phyloP scores from a whole-genome alignment of 2,888 invertebrate species.

The Toxonevra muliebris region DNA sequence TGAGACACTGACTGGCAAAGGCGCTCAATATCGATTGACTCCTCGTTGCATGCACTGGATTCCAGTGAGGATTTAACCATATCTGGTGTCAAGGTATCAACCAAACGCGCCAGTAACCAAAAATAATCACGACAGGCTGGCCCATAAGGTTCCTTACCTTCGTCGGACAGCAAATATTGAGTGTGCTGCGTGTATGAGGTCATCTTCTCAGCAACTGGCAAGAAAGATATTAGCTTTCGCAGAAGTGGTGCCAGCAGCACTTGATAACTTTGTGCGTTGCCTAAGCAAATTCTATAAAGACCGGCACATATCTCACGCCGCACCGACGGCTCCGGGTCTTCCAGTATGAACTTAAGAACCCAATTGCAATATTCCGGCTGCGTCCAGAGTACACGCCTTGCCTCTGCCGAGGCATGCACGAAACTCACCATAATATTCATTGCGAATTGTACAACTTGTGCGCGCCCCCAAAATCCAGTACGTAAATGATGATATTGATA shows the following conservation, averaged over 20 bases:
- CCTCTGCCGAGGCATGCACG: slow-evolving; percentile 86
- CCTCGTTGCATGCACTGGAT: slow-evolving; percentile 50
- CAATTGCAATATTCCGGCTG: slow-evolving; percentile 80
- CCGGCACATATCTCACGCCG: slow-evolving; percentile 92
- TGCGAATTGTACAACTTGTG: slow-evolving; percentile 91
- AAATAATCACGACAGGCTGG: slow-evolving; percentile 95
- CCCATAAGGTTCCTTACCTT: slow-evolving; percentile 92
- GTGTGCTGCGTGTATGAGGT: slow-evolving; percentile 65
- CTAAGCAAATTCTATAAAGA: slow-evolving; percentile 86
- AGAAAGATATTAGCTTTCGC: slow-evolving; percentile 80
- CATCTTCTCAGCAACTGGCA: slow-evolving; percentile 88
- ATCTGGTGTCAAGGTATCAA: slow-evolving; percentile 85
- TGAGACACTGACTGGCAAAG: slow-evolving; percentile 78
- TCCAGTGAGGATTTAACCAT: slow-evolving; percentile 74
- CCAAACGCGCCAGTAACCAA: slow-evolving; percentile 88
- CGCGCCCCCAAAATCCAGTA: slow-evolving; percentile 92
- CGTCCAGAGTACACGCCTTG: slow-evolving; percentile 79
- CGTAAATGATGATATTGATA: slow-evolving; percentile 82
- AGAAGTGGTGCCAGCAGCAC: slow-evolving; percentile 80
- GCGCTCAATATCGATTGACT: slow-evolving; percentile 73
- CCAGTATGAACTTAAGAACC: slow-evolving; percentile 84
- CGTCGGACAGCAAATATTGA: slow-evolving; percentile 60
- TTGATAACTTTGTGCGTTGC: slow-evolving; percentile 69
- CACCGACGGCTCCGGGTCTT: slow-evolving; percentile 92
- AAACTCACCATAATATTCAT: slow-evolving; percentile 93